phyloP scores from a whole-genome alignment of 2,797 vertebrate species.

The Bryconaethiops microstoma region DNA sequence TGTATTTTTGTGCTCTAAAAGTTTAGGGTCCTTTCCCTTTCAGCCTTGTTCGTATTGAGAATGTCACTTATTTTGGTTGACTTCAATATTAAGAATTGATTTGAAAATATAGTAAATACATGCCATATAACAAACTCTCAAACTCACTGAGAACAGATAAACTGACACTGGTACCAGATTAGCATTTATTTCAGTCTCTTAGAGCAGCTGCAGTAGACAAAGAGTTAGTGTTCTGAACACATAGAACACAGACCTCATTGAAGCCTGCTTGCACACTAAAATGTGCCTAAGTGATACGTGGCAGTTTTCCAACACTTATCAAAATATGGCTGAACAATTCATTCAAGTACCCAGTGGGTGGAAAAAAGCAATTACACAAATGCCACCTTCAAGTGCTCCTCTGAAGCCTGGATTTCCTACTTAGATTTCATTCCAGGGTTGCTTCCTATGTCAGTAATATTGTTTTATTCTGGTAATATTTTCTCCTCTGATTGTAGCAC shows the following conservation, averaged over 20 bases:
- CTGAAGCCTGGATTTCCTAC: background rate
- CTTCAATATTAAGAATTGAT: background rate
- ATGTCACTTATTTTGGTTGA: constrained; percentile 3
- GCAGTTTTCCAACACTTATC: constrained; percentile 22
- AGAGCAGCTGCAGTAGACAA: background rate
- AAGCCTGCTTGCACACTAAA: background rate
- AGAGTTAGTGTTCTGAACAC: background rate
- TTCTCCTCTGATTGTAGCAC: background rate
- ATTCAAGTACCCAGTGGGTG: constrained; percentile 21
- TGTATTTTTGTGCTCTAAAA: background rate
- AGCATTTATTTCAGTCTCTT: background rate
- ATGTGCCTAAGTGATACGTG: background rate
- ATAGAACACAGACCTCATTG: background rate
- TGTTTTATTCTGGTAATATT: background rate
- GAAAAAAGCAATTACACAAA: constrained; percentile 24
- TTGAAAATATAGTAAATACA: background rate
- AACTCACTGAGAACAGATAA: background rate
- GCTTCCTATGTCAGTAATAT: background rate
- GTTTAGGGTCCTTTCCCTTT: background rate
- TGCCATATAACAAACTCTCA: background rate
- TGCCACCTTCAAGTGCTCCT: background rate
- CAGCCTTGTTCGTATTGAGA: background rate
- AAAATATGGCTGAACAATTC: constrained; percentile 12
- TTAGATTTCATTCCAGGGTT: background rate
- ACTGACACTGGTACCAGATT: background rate